Percentiles rank a stretch among this genome's conserved stretches.
Evolutionary conservation across 2,888 invertebrate species (phyloP).

Genomic region (Sinopyrophorus schimmeli): DNA sequence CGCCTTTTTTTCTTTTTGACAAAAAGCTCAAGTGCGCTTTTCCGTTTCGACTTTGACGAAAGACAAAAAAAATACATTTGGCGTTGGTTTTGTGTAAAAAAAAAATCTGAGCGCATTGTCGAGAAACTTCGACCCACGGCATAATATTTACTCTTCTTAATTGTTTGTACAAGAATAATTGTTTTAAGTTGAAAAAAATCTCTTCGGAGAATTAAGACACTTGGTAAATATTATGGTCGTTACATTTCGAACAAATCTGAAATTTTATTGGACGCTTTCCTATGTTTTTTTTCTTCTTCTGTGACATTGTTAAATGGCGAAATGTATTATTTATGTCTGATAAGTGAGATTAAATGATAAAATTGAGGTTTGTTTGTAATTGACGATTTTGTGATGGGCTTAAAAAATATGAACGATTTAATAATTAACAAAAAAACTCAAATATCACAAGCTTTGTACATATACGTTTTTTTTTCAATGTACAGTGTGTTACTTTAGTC

Average conservation of each 20-base stretch:
- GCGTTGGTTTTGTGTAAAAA: too few species aligned
- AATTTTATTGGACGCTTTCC: slow-evolving; percentile 35
- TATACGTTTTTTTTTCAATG: slow-evolving; percentile 55
- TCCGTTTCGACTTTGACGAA: too few species aligned
- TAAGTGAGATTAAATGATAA: too few species aligned
- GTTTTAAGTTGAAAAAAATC: slow-evolving; percentile 19
- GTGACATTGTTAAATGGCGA: too few species aligned
- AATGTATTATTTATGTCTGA: too few species aligned
- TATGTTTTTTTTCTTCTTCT: too few species aligned
- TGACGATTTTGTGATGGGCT: slow-evolving; percentile 37
- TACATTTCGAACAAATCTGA: slow-evolving; percentile 39
- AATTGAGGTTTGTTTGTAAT: slow-evolving; percentile 41
- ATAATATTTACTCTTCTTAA: slow-evolving; percentile 28
- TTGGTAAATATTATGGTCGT: slow-evolving; percentile 40
- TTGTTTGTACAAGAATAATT: slow-evolving; percentile 24
- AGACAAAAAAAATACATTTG: too few species aligned
- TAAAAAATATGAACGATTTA: too few species aligned
- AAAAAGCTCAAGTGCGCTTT: slow-evolving; percentile 15
- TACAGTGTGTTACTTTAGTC: slow-evolving; percentile 57
- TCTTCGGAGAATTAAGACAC: slow-evolving; percentile 7
- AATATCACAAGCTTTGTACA: slow-evolving; percentile 53
- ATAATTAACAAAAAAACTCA: slow-evolving; percentile 15
- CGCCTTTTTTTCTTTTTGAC: slow-evolving; percentile 28
- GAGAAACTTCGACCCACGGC: slow-evolving; percentile 17
- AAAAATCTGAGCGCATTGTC: slow-evolving; percentile 33